Percentiles rank a stretch among this genome's conserved stretches.
Conservation (phyloP, 2,113 vertebrate species). For the Vidua chalybeata region DNA sequence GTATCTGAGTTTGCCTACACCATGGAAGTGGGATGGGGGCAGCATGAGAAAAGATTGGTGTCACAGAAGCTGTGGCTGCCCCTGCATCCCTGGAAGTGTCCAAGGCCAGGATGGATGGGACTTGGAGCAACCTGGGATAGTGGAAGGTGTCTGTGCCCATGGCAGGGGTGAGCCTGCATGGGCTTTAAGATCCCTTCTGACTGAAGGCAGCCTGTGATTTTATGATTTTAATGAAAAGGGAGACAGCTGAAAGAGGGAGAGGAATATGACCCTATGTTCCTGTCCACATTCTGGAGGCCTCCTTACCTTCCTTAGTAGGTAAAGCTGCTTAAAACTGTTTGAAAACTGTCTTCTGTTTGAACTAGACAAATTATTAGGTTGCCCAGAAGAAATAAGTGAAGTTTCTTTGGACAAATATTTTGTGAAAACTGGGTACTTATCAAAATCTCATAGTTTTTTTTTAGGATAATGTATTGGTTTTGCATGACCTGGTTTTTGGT, state of each 20-base stretch:
- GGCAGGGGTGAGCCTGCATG: neutral
- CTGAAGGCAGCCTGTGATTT: neutral
- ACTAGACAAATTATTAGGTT: neutral
- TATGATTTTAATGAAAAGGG: neutral
- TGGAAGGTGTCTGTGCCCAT: neutral
- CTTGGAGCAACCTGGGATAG: neutral
- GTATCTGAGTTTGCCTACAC: neutral
- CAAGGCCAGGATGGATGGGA: rapidly evolving
- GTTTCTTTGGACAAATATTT: neutral
- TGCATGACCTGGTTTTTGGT: neutral
- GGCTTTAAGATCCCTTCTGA: neutral
- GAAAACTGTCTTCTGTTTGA: neutral
- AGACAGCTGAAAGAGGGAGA: neutral
- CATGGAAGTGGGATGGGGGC: neutral
- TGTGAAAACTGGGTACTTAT: neutral
- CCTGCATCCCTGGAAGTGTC: neutral
- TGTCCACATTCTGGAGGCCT: rapidly evolving
- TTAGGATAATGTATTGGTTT: neutral
- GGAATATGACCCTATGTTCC: neutral
- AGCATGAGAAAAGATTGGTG: neutral
- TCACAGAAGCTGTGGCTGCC: neutral
- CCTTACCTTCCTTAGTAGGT: neutral
- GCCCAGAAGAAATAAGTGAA: neutral
- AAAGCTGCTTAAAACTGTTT: neutral
- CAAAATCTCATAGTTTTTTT: neutral